Conservation (phyloP, 2,113 vertebrate genomes). For the Poecile atricapillus region DNA sequence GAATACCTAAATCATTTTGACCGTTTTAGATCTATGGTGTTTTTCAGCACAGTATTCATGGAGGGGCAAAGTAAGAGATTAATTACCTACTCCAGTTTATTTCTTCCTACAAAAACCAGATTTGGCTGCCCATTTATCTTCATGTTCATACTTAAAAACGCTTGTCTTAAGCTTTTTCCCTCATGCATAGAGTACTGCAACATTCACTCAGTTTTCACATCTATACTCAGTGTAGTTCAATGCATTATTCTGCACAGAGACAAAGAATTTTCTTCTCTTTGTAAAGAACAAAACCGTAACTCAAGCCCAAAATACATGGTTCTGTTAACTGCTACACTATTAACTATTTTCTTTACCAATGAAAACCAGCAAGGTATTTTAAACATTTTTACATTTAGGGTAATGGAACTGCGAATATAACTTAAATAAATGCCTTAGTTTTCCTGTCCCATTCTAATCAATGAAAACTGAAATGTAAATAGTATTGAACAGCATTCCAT, state of each 20-base stretch:
- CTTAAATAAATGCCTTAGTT: neutral
- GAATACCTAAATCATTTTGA: neutral
- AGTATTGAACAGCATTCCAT: neutral
- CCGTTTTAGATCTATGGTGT: rapidly evolving
- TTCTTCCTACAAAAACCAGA: neutral
- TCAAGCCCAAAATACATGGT: neutral
- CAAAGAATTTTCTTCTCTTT: neutral
- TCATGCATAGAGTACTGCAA: neutral
- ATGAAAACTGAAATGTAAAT: neutral
- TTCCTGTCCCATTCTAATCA: neutral
- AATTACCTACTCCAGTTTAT: neutral
- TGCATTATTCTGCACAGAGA: neutral
- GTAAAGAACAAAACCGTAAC: neutral
- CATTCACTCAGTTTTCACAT: neutral
- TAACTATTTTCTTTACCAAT: neutral
- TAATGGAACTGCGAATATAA: neutral
- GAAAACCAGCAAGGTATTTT: neutral
- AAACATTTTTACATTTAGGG: neutral
- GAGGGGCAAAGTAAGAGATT: neutral
- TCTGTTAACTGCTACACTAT: neutral
- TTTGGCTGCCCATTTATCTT: neutral
- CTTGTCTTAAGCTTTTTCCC: neutral
- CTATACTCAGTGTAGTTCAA: neutral
- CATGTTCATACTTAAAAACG: neutral
- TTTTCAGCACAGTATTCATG: neutral